Base-by-base conservation (phyloP, 2,797 vertebrate genomes). In the Hylomyscus alleni region DNA sequence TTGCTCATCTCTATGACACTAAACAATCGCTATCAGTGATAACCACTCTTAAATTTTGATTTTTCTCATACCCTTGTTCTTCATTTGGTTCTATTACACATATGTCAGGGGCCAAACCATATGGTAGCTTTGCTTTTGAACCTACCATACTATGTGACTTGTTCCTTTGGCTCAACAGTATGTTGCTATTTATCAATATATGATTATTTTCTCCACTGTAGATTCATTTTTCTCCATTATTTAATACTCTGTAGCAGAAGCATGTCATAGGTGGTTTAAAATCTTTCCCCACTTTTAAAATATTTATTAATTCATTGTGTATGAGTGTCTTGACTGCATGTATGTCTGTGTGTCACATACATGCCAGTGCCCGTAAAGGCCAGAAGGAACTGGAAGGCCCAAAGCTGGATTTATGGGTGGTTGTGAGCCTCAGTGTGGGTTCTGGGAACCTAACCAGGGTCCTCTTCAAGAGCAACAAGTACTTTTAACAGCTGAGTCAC, bases 221-320 rank as follows among this genome's bases (percentile, higher is more conserved):
- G 12, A 67, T 88, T 88, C 29, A 93, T 93, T 94, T 94, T 87
- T 86, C 47, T 44, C 24, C 77, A 34, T 65, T 82, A 20, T 89
- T 26, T 82, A 84, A 85, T 58, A 89, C 52, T 95, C 31, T 78
- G 58, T 47, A 82, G 80, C 58, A 93, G 56, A 50, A 84, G 80
- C 67, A 14, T 54, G 56, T 44, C 47, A 94, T n/a, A 81, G 54
- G 31, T 93, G 88, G 84, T 73, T 78, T 47, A 56, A 85, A 19
- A 73, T 56, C 31, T 56, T 90, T 89, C 40, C 80, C 60, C 9
- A 77, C 52, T 86, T 26, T 47, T 60, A 73, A 40, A 40, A 58
- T 58, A 29, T 15, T 2, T 82, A 40, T 40, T 40, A 29, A 29
- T 40, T 60, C 26, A 40, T 40, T 82, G 13, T 82, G 54, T 26